Percentiles rank a stretch among this genome's conserved stretches.
Conservation (phyloP, 2,888 invertebrate species). For the Anoplius nigerrimus region DNA sequence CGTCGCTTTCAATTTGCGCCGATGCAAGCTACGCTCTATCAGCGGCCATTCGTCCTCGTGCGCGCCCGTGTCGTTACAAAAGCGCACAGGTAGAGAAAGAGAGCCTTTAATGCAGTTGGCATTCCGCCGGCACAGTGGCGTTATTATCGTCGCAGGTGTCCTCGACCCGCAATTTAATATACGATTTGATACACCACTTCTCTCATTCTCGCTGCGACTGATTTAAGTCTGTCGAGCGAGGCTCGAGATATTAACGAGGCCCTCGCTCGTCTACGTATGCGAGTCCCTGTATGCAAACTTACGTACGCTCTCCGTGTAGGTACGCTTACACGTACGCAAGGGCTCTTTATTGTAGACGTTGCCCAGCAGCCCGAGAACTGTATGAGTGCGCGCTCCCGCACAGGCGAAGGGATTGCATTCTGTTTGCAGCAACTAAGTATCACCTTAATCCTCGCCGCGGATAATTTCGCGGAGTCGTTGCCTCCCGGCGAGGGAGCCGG, state of each 20-base stretch:
- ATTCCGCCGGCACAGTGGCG: too few relatives aligned
- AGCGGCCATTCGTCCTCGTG: too few relatives aligned
- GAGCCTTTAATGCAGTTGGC: too few relatives aligned
- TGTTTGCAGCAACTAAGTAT: slow-evolving; percentile 45
- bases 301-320: too few relatives aligned
- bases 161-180: slow-evolving; percentile 39
- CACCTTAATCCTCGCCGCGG: slow-evolving; percentile 35
- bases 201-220: slow-evolving; percentile 30
- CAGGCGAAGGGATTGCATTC: slow-evolving; percentile 37
- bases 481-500: slow-evolving; percentile 22
- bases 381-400: slow-evolving; percentile 8
- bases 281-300: not conserved
- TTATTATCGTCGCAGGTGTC: not conserved
- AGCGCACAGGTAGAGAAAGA: too few relatives aligned
- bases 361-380: slow-evolving; percentile 4
- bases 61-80: too few relatives aligned
- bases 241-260: slow-evolving; percentile 46
- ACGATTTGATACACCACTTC: slow-evolving; percentile 21
- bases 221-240: slow-evolving; percentile 45
- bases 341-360: too few relatives aligned
- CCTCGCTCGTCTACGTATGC: too few relatives aligned
- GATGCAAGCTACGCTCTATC: too few relatives aligned
- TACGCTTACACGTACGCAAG: not conserved
- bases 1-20: too few relatives aligned
- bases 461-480: slow-evolving; percentile 5